A percentile compares a stretch with the other conserved stretches of the same genome.
phyloP scores from a whole-genome alignment of 2,797 vertebrate genomes.

The Labeo calbasu region DNA sequence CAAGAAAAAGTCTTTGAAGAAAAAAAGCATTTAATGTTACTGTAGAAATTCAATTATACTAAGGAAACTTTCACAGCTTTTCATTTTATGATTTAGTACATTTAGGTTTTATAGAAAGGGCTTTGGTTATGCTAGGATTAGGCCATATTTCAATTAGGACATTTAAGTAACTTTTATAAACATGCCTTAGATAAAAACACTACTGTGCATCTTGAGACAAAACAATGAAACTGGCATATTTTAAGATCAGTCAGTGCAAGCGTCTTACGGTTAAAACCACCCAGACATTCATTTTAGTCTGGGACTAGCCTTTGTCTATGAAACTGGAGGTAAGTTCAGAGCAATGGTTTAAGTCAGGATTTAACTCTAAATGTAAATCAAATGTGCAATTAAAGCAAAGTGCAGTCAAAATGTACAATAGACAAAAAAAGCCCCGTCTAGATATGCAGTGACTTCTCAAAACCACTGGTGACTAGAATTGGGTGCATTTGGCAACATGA shows the following conservation, averaged over 20 bases:
- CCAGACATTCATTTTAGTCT: too few species aligned
- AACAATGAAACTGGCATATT: too few species aligned
- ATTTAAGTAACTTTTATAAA: too few species aligned
- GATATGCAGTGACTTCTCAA: not conserved
- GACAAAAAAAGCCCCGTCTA: not conserved
- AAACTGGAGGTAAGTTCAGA: not conserved
- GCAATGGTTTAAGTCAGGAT: not conserved
- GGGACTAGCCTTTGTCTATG: too few species aligned
- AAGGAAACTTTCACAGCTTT: not conserved
- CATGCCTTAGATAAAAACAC: too few species aligned
- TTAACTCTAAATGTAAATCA: conserved; percentile 1
- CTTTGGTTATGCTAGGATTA: too few species aligned
- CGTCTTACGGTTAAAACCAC: too few species aligned
- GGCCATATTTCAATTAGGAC: too few species aligned
- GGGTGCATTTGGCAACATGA: not conserved
- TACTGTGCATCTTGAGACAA: too few species aligned
- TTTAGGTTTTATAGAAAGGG: not conserved
- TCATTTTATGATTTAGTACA: not conserved
- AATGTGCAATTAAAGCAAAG: not conserved
- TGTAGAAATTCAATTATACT: not conserved
- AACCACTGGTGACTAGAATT: not conserved
- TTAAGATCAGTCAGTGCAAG: too few species aligned
- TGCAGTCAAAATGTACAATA: not conserved
- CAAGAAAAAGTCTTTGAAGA: too few species aligned
- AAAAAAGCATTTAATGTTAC: too few species aligned